Evolutionary conservation across 2,888 invertebrate species (phyloP), one percentile per base, ranked within the genome.

Genomic region (Himalopsyche anomala): DNA sequence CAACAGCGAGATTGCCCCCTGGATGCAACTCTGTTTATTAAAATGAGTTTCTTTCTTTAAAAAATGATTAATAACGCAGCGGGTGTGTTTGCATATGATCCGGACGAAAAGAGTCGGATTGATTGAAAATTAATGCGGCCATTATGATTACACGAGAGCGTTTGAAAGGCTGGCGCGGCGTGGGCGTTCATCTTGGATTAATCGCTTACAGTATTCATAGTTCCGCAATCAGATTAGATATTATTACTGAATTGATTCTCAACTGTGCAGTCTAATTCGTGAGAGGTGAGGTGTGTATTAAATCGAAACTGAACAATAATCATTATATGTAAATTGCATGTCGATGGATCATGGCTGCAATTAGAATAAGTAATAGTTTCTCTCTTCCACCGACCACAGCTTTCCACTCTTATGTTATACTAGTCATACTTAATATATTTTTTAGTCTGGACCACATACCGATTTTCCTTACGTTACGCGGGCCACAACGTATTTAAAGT

Each of bases 51-150:
- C 62, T 62, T n/a, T 28, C 62, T 62, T 62, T 11, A 62, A 62
- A 62, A 62, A 62, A 62, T 62, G 62, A 62, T 62, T 62, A 62
- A 62, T 62, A 62, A 19, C 62, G n/a, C 62, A 62, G 62, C 62
- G 62, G 62, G 62, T 62, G 62, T 62, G 19, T 62, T 62, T 62
- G 28, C 62, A 62, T 62, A 62, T 19, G 62, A 62, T 62, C 62
- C 62, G 62, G 28, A 62, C 62, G 62, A 62, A 62, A 62, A 62
- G 62, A 62, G 19, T 62, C 62, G 62, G 62, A 62, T 62, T 62
- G 62, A 62, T 62, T 62, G 62, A 62, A 62, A 62, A 62, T 62
- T 62, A 19, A 62, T 62, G 19, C 62, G 62, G 62, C 19, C 62
- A 62, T 62, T 62, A 62, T 19, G 62, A 62, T 62, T 62, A 62